These are phyloP conservation scores for Protaetia brevitarsis DNA, from an alignment of 1,140 invertebrate genomes.

Conservation along the genomic window DNA sequence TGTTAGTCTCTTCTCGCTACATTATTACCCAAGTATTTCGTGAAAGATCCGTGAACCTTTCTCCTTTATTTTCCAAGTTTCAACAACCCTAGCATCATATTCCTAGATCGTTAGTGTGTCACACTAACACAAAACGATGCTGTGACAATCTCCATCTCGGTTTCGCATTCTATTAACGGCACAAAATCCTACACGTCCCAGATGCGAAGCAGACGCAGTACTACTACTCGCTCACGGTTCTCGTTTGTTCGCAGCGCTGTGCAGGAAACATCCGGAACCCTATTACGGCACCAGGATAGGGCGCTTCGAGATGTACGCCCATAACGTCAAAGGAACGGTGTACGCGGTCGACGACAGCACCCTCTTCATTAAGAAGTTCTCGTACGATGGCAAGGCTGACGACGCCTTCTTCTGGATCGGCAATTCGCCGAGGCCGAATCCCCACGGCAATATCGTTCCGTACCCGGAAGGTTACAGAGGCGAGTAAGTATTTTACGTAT, in stretches of 20 bases:
- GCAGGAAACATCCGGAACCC: conserved; percentile 55
- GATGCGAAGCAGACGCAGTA: too few species aligned
- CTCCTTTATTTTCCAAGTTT: too few species aligned
- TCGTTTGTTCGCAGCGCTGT: conserved; percentile 47
- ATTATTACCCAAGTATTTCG: too few species aligned
- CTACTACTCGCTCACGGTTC: conserved; percentile 28
- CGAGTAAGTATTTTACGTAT: conserved; percentile 66
- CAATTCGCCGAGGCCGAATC: conserved; percentile 68
- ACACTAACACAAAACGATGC: too few species aligned
- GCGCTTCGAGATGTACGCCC: conserved; percentile 63
- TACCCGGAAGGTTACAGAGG: conserved; percentile 77
- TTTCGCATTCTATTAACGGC: too few species aligned
- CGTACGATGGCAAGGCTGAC: conserved; percentile 80
- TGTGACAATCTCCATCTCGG: too few species aligned
- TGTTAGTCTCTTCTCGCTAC: too few species aligned
- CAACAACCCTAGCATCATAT: too few species aligned
- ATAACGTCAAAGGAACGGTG: conserved; percentile 72
- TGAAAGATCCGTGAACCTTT: too few species aligned
- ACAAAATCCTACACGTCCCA: too few species aligned
- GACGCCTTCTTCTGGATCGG: conserved; percentile 88
- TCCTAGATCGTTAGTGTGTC: too few species aligned
- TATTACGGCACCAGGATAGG: conserved; percentile 78
- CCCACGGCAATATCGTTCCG: conserved; percentile 77
- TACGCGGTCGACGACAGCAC: conserved; percentile 86
- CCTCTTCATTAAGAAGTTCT: conserved; percentile 81